Evolutionary conservation across 1,140 invertebrate genomes (phyloP).

Genomic region (Conus ventricosus): DNA sequence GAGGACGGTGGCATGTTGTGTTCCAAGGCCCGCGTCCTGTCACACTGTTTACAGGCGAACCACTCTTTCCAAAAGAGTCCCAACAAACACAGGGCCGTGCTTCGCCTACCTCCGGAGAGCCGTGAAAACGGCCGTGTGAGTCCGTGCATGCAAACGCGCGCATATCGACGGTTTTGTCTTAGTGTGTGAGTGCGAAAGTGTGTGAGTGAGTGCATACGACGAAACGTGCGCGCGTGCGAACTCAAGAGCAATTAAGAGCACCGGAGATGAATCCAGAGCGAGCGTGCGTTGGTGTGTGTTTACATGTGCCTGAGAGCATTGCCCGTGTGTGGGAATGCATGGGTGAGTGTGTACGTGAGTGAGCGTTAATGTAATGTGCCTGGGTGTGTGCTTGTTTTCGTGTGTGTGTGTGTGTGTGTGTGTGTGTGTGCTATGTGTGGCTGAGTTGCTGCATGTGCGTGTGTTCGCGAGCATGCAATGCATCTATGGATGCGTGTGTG

Average conservation of each 20-base stretch:
- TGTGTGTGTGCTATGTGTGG: not conserved
- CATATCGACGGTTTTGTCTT: no score
- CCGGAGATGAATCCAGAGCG: not conserved
- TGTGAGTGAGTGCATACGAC: not conserved
- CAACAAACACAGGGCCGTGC: no score
- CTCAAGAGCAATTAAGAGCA: no score
- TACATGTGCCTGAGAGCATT: not conserved
- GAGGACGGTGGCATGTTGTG: no score
- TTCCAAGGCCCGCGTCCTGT: no score
- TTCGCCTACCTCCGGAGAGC: no score
- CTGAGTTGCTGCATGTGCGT: not conserved
- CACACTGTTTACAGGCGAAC: no score
- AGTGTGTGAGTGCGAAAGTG: not conserved
- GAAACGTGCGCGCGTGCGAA: not conserved
- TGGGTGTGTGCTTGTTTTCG: not conserved
- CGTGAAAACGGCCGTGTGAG: no score
- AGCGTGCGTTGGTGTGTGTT: not conserved
- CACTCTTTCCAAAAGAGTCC: no score
- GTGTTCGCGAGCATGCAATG: not conserved
- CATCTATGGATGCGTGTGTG: not conserved
- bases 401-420: constrained; percentile 13
- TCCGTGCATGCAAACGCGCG: no score
- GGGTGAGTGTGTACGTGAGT: not conserved
- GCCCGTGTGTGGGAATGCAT: not conserved
- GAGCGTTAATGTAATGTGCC: not conserved